phyloP scores from a whole-genome alignment of 2,113 vertebrate species.

The Xiphorhynchus elegans region DNA sequence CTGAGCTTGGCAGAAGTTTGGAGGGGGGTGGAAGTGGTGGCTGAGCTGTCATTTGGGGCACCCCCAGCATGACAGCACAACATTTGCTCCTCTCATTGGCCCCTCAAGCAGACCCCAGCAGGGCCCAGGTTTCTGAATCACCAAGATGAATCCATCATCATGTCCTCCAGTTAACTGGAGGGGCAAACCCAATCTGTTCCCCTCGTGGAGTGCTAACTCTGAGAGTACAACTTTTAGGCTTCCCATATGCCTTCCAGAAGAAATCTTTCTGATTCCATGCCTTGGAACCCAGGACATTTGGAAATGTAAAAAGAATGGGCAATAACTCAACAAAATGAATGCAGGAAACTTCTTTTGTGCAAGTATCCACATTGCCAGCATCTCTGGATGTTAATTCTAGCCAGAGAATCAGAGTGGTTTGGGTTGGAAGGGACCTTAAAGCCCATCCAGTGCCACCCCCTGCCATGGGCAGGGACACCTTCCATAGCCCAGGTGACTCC shows the following conservation, averaged over 20 bases:
- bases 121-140: background rate
- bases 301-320: background rate
- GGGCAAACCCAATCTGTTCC: background rate
- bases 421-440: background rate
- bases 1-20: background rate
- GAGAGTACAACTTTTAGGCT: background rate
- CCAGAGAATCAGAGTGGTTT: background rate
- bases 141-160: background rate
- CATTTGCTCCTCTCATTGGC: background rate
- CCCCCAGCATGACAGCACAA: accelerated
- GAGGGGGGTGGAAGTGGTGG: background rate
- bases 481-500: background rate
- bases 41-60: background rate
- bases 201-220: background rate
- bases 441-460: background rate
- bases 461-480: background rate
- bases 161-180: background rate
- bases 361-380: accelerated
- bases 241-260: background rate
- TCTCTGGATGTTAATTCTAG: background rate
- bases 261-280: background rate
- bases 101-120: background rate
- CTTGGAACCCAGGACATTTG: background rate
- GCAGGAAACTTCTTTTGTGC: background rate
- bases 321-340: background rate